Percentiles rank a stretch among this genome's conserved stretches.
phyloP scores from a whole-genome alignment of 2,113 vertebrate genomes.

The Paramisgurnus dabryanus region DNA sequence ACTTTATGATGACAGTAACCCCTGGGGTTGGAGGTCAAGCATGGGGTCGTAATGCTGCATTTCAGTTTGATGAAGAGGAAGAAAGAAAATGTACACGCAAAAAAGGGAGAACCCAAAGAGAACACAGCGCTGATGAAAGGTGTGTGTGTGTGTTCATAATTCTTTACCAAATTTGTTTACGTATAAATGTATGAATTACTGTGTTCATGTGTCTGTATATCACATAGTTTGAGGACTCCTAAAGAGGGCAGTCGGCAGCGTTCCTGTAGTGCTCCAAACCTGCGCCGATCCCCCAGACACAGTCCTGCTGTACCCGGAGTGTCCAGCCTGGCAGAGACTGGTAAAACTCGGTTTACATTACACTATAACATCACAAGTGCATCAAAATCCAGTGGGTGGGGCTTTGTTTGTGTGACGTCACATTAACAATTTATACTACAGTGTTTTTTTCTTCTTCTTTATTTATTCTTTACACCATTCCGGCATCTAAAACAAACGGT shows the following conservation, averaged over 20 bases:
- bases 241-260: slow-evolving; percentile 89
- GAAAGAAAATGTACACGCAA: slow-evolving; percentile 89
- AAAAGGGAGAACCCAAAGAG: slow-evolving; percentile 84
- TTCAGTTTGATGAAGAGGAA: slow-evolving; percentile 84
- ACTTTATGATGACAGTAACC: slow-evolving; percentile 76
- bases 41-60: slow-evolving; percentile 78
- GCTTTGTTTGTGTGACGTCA: too few species aligned
- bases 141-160: background rate
- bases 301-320: slow-evolving; percentile 87
- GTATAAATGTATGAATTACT: background rate
- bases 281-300: slow-evolving; percentile 86
- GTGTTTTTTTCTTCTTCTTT: too few species aligned
- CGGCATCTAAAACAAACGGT: too few species aligned
- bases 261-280: slow-evolving; percentile 92
- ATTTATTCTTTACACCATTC: too few species aligned
- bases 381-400: background rate
- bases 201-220: background rate
- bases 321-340: slow-evolving; percentile 90
- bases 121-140: slow-evolving; percentile 84
- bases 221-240: slow-evolving; percentile 80
- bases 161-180: slow-evolving; percentile 2
- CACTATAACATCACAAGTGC: background rate
- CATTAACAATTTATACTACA: too few species aligned
- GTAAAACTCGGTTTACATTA: slow-evolving; percentile 65
- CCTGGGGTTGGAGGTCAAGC: slow-evolving; percentile 83